Evolutionary conservation across 1,140 invertebrate genomes (phyloP).

Genomic region (Drosophila santomea): DNA sequence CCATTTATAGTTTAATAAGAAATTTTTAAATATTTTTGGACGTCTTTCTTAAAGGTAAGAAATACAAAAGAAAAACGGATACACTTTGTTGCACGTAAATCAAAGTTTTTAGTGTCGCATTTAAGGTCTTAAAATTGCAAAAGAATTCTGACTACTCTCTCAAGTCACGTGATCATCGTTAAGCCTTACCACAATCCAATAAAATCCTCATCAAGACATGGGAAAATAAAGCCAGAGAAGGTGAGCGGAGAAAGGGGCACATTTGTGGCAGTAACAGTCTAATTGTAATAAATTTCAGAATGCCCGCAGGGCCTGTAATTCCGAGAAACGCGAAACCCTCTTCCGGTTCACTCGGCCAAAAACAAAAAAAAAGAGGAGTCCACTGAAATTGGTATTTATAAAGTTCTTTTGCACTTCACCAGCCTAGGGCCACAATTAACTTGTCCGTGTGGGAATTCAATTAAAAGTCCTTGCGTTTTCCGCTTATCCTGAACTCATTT

Average conservation of each 20-base stretch:
- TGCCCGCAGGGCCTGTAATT: conserved; percentile 56
- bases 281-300: conserved; percentile 61
- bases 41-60: too few relatives aligned
- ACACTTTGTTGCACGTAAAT: too few relatives aligned
- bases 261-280: conserved; percentile 3
- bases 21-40: too few relatives aligned
- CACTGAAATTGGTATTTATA: conserved; percentile 11
- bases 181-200: conserved; percentile 5
- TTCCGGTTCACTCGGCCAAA: conserved; percentile 2
- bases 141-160: background rate
- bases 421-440: conserved; percentile 11
- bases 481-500: conserved; percentile 4
- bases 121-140: background rate
- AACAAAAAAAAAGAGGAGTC: background rate
- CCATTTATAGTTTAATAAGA: too few relatives aligned
- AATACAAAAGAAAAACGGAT: too few relatives aligned
- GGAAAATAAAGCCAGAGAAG: background rate
- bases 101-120: background rate
- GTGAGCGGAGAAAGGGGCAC: background rate
- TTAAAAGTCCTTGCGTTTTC: conserved; percentile 20
- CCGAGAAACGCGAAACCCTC: background rate
- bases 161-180: conserved; percentile 2
- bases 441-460: conserved; percentile 28
- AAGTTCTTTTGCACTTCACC: conserved; percentile 21
- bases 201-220: conserved; percentile 1